A percentile compares a stretch with the other conserved stretches of the same genome.
Evolutionary conservation across 1,140 invertebrate genomes (phyloP).

Genomic region (Drosophila paulistorum): DNA sequence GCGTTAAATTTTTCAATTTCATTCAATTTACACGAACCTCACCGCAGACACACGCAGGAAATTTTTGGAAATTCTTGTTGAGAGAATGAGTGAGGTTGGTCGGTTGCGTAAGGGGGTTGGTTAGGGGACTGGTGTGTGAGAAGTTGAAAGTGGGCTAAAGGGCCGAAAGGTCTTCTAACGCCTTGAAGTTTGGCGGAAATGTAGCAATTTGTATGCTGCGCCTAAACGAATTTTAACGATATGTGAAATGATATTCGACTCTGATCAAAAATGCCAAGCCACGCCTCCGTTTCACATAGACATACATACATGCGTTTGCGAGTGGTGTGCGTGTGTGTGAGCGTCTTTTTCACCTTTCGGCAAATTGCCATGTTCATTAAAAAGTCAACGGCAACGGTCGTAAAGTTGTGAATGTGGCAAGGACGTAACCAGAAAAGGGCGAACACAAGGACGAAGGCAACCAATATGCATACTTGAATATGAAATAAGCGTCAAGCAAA

Average conservation of each 20-base stretch:
- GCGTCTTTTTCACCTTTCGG: conserved; percentile 63
- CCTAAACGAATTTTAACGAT: conserved; percentile 82
- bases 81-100: conserved; percentile 14
- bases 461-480: conserved; percentile 61
- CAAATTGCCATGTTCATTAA: conserved; percentile 79
- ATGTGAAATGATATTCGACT: conserved; percentile 80
- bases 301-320: background rate
- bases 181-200: conserved; percentile 74
- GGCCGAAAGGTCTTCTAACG: conserved; percentile 18
- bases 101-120: background rate
- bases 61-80: conserved; percentile 62
- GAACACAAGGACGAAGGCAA: no score
- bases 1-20: conserved; percentile 81
- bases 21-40: conserved; percentile 76
- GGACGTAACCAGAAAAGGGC: background rate
- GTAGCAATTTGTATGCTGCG: conserved; percentile 80
- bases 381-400: conserved; percentile 71
- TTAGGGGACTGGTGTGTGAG: background rate
- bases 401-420: conserved; percentile 54
- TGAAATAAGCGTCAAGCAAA: conserved; percentile 29
- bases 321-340: conserved; percentile 14
- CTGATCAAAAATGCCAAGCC: conserved; percentile 74
- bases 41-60: conserved; percentile 66
- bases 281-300: conserved; percentile 28
- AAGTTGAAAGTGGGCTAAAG: background rate